Conservation (phyloP, 2,113 vertebrate species). For the Manacus vitellinus region DNA sequence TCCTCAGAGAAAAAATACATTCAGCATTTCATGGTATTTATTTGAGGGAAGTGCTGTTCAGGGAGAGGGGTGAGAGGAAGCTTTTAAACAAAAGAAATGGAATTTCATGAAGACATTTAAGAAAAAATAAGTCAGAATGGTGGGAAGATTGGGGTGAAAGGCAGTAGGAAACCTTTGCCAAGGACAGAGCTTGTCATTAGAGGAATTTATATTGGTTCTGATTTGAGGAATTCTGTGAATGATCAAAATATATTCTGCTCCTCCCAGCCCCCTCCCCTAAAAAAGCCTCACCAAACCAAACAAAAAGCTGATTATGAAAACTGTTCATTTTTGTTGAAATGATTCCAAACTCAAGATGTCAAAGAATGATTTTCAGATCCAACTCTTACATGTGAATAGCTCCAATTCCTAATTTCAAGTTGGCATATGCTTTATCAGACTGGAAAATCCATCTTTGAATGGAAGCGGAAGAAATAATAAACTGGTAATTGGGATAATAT, state of each 20-base stretch:
- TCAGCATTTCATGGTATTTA: not conserved
- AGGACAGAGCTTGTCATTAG: not conserved
- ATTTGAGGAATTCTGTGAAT: not conserved
- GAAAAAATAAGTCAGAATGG: not conserved
- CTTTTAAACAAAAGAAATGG: not conserved
- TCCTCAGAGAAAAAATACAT: not conserved
- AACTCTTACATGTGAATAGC: not conserved
- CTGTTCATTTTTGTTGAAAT: not conserved
- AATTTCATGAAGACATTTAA: not conserved
- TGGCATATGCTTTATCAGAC: not conserved
- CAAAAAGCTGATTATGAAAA: not conserved
- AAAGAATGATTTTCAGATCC: not conserved
- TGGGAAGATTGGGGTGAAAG: not conserved
- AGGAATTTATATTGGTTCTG: not conserved
- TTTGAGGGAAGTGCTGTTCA: not conserved
- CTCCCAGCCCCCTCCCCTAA: fast-evolving
- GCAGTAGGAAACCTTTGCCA: not conserved
- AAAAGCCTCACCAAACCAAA: not conserved
- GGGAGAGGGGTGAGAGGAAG: not conserved
- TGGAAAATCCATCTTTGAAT: not conserved
- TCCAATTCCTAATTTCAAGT: not conserved
- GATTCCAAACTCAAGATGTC: not conserved
- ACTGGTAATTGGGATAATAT: not conserved
- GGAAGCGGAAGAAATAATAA: not conserved
- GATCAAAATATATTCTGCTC: not conserved